Conservation (phyloP, 2,113 vertebrate species). For the Carettochelys insculpta region DNA sequence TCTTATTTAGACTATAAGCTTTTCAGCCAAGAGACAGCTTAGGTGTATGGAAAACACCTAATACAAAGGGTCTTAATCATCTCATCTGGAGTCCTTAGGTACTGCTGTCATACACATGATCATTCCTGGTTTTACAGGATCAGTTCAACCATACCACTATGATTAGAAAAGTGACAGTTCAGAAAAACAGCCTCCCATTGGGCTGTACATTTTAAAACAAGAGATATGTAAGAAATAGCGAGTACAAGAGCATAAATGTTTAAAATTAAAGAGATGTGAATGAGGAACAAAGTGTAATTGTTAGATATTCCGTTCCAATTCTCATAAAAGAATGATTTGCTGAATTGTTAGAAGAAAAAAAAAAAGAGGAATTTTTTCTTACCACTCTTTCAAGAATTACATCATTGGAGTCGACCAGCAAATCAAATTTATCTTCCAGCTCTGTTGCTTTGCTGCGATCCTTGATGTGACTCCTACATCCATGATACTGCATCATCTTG, state of each 20-base stretch:
- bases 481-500: conserved; percentile 92
- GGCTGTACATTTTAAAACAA: not conserved
- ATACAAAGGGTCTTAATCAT: not conserved
- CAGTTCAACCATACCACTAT: not conserved
- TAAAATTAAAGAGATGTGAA: not conserved
- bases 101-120: not conserved
- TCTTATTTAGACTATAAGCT: not conserved
- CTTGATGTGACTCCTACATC: conserved; percentile 85
- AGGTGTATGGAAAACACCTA: not conserved
- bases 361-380: conserved; percentile 44
- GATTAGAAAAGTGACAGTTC: not conserved
- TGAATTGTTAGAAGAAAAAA: not conserved
- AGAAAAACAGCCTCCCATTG: not conserved
- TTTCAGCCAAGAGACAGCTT: not conserved
- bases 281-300: not conserved
- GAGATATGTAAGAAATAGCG: not conserved
- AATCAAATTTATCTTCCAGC: conserved; percentile 92
- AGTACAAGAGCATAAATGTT: not conserved
- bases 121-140: not conserved
- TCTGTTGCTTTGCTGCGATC: conserved; percentile 85
- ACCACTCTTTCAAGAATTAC: conserved; percentile 95
- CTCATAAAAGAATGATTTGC: rapidly evolving
- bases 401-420: conserved; percentile 94
- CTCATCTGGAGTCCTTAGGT: not conserved
- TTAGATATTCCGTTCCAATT: not conserved